Evolutionary conservation across 92 coral and sea anemone genomes (phyloP).

Genomic region (Porites rus): DNA sequence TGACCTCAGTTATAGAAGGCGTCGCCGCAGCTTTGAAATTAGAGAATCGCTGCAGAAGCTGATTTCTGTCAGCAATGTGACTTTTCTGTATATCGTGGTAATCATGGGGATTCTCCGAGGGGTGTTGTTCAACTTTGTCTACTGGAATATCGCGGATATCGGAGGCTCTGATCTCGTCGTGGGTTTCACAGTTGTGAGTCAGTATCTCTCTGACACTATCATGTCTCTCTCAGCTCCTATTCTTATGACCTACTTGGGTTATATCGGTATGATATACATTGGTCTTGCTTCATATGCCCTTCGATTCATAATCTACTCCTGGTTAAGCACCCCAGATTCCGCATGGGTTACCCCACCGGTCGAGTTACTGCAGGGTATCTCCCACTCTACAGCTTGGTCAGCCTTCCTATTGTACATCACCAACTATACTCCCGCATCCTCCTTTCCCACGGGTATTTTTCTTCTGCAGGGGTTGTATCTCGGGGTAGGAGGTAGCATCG

Average conservation of each 20-base stretch:
- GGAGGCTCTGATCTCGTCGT: constrained; percentile 87
- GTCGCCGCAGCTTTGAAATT: constrained; percentile 62
- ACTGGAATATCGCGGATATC: constrained; percentile 85
- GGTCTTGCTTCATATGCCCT: constrained; percentile 87
- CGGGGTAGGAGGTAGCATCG: constrained; percentile 89
- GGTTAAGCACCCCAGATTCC: constrained; percentile 84
- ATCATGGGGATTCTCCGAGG: constrained; percentile 88
- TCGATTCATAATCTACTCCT: constrained; percentile 85
- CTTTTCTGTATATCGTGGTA: constrained; percentile 65
- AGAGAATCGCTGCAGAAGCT: constrained; percentile 66
- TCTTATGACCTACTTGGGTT: constrained; percentile 80
- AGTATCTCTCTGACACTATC: constrained; percentile 80
- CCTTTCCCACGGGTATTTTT: constrained; percentile 87
- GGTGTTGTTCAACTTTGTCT: constrained; percentile 82
- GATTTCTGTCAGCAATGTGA: constrained; percentile 49
- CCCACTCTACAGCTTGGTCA: constrained; percentile 89
- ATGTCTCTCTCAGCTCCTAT: constrained; percentile 79
- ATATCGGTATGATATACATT: constrained; percentile 83
- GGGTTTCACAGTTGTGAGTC: constrained; percentile 85
- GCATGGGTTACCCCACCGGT: constrained; percentile 90
- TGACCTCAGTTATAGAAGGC: constrained; percentile 73
- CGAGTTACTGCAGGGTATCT: constrained; percentile 81
- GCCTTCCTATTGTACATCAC: constrained; percentile 88
- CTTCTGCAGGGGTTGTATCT: constrained; percentile 88
- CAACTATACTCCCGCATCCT: constrained; percentile 83